Conservation (phyloP, 2,888 invertebrate genomes). For the Thymelicus lineola region DNA sequence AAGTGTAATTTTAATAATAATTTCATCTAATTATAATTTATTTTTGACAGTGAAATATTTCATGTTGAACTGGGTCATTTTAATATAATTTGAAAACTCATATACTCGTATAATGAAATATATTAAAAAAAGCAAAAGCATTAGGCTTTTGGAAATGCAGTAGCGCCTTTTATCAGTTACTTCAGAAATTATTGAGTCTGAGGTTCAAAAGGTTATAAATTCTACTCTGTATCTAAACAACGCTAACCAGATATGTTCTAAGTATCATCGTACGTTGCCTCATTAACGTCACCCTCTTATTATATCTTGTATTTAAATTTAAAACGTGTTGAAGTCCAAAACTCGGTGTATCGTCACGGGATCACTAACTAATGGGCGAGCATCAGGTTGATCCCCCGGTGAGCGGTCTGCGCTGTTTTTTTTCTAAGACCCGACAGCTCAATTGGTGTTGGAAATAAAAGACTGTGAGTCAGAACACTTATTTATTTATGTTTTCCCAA, state of each 20-base stretch:
- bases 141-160: too few relatives aligned
- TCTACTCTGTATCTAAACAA: too few relatives aligned
- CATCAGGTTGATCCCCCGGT: slow-evolving; percentile 27
- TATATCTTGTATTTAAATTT: slow-evolving; percentile 22
- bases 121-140: too few relatives aligned
- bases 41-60: too few relatives aligned
- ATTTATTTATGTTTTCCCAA: slow-evolving; percentile 5
- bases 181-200: too few relatives aligned
- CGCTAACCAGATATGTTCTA: not conserved
- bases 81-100: too few relatives aligned
- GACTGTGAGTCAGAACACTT: not conserved
- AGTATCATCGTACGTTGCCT: not conserved
- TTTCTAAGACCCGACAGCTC: slow-evolving; percentile 34
- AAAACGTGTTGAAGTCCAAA: slow-evolving; percentile 29
- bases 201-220: too few relatives aligned
- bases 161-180: too few relatives aligned
- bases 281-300: not conserved
- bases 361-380: slow-evolving; percentile 28
- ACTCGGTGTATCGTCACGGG: slow-evolving; percentile 21
- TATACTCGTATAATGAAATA: too few relatives aligned
- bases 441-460: slow-evolving; percentile 27
- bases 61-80: too few relatives aligned
- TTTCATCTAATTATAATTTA: not conserved
- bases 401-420: slow-evolving; percentile 12
- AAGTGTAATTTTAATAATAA: not conserved